Conservation (phyloP, 2,113 vertebrate species). For the Petroica traversi region DNA sequence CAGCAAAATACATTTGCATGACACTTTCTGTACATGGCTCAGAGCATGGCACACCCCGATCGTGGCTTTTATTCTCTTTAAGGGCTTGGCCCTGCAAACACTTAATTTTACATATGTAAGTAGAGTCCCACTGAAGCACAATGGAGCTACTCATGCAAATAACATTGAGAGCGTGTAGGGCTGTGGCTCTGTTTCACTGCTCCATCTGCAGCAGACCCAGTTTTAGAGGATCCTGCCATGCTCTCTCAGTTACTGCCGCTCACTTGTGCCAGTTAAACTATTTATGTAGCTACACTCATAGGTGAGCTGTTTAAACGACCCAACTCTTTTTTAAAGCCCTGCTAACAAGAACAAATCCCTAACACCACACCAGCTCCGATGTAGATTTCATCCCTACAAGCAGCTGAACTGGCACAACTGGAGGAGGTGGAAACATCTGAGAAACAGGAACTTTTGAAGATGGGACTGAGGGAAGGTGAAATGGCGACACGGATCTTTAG, state of each 20-base stretch:
- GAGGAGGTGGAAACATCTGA: constrained; percentile 48
- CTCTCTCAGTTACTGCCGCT: neutral
- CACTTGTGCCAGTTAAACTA: neutral
- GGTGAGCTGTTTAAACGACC: neutral
- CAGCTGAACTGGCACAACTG: constrained; percentile 25
- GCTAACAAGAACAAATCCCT: neutral
- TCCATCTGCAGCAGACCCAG: constrained; percentile 12
- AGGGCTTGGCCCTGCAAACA: constrained; percentile 20
- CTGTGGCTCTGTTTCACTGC: constrained; percentile 1
- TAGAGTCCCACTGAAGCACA: constrained; percentile 47
- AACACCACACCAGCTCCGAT: neutral
- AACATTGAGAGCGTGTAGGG: neutral
- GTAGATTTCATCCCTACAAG: neutral
- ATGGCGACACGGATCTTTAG: neutral
- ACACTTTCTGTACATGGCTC: neutral
- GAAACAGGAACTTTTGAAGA: constrained; percentile 41
- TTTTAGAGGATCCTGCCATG: neutral
- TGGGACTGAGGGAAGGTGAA: neutral
- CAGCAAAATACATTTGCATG: constrained; percentile 4
- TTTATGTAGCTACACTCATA: neutral
- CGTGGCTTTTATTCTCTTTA: neutral
- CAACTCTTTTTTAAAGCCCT: neutral
- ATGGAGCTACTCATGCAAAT: constrained; percentile 54
- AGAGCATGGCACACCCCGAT: constrained; percentile 23
- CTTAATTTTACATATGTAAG: constrained; percentile 48